Evolutionary conservation across 2,113 vertebrate species (phyloP).

Genomic region (Gambusia holbrooki): DNA sequence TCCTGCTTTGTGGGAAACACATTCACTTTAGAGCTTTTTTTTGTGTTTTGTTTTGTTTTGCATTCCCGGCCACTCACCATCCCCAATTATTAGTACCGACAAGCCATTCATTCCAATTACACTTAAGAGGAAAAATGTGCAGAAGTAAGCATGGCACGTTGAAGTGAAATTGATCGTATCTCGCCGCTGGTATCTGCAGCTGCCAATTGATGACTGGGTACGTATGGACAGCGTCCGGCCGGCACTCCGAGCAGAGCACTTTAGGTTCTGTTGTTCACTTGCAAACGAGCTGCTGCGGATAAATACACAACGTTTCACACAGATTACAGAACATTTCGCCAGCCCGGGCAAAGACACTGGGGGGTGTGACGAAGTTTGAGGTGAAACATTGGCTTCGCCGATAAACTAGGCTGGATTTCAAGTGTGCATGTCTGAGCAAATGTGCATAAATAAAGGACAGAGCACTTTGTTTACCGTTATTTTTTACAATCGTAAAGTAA

Average conservation of each 20-base stretch:
- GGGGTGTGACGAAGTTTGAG: slow-evolving; percentile 52
- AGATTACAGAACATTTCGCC: not conserved
- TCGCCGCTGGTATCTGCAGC: slow-evolving; percentile 61
- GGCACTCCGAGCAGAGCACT: slow-evolving; percentile 16
- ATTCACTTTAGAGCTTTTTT: slow-evolving; percentile 50
- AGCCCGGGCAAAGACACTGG: not conserved
- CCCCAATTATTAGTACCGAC: slow-evolving; percentile 73
- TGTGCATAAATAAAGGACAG: slow-evolving; percentile 30
- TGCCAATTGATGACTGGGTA: slow-evolving; percentile 61
- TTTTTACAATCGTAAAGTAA: not conserved
- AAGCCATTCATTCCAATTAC: slow-evolving; percentile 82
- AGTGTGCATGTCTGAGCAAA: slow-evolving; percentile 33
- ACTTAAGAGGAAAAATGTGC: slow-evolving; percentile 61
- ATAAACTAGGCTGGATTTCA: slow-evolving; percentile 53
- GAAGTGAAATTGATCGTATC: slow-evolving; percentile 79
- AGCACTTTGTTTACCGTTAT: not conserved
- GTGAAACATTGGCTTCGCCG: slow-evolving; percentile 56
- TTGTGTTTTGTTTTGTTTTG: slow-evolving; percentile 20
- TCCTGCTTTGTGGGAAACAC: slow-evolving; percentile 49
- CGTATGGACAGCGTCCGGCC: slow-evolving; percentile 29
- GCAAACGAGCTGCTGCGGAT: not conserved
- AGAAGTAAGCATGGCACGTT: slow-evolving; percentile 60
- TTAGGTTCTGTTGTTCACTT: slow-evolving; percentile 8
- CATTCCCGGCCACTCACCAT: slow-evolving; percentile 53
- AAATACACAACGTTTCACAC: not conserved